Evolutionary conservation across 2,888 invertebrate genomes (phyloP).

Genomic region (Agrotis puta): DNA sequence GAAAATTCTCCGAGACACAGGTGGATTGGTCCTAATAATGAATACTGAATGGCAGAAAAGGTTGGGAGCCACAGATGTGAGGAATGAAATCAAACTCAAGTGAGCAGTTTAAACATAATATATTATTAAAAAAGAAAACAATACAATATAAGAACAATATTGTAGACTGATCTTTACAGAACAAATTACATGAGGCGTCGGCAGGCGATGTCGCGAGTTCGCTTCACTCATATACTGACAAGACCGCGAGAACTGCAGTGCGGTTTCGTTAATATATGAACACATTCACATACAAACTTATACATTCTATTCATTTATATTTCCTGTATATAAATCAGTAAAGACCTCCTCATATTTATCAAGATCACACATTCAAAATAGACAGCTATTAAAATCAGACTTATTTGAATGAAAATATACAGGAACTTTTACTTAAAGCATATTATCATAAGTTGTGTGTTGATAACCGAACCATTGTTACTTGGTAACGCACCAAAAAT

Average conservation of each 20-base stretch:
- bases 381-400: conserved; percentile 50
- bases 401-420: conserved; percentile 42
- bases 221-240: conserved; percentile 24
- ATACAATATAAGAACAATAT: conserved; percentile 90
- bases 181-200: conserved; percentile 65
- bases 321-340: not conserved
- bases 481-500: conserved; percentile 5
- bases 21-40: no score
- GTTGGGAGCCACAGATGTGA: not conserved
- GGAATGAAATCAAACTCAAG: conserved; percentile 47
- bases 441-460: conserved; percentile 34
- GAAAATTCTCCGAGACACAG: no score
- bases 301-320: conserved; percentile 29
- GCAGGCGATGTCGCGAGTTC: conserved; percentile 25
- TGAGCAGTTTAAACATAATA: conserved; percentile 89
- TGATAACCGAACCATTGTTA: conserved; percentile 12
- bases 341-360: not conserved
- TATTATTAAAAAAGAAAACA: conserved; percentile 90
- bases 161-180: conserved; percentile 87
- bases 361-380: conserved; percentile 10
- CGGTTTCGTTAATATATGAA: conserved; percentile 31
- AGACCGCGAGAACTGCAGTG: not conserved
- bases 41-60: no score
- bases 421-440: conserved; percentile 41
- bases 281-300: conserved; percentile 50